Conservation (phyloP, 2,888 invertebrate genomes). For the Macrophya annulata region DNA sequence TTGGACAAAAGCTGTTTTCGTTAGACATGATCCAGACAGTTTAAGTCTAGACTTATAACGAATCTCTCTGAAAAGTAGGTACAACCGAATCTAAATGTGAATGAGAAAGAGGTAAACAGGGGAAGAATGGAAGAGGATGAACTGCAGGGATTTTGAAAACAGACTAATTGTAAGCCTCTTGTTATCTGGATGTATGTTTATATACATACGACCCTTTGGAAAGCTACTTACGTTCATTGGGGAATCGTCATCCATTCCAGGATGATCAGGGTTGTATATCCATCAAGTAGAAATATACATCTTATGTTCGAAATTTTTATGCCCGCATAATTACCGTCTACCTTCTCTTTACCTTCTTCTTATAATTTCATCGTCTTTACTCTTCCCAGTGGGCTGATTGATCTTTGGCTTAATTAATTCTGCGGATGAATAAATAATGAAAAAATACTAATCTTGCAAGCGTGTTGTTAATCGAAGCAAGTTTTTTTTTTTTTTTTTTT, state of each 20-base stretch:
- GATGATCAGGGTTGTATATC: background rate
- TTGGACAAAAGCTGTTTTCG: slow-evolving; percentile 6
- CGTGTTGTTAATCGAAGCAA: background rate
- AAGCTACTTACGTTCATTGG: background rate
- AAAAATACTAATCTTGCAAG: background rate
- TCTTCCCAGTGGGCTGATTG: slow-evolving; percentile 5
- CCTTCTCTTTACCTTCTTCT: background rate
- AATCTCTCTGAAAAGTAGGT: background rate
- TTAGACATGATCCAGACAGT: slow-evolving; percentile 17
- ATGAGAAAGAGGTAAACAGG: background rate
- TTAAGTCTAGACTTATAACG: background rate
- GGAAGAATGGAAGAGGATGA: background rate
- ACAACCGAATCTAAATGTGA: background rate
- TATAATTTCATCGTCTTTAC: slow-evolving; percentile 1
- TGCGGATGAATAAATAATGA: background rate
- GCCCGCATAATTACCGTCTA: slow-evolving; percentile 9
- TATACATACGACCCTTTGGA: background rate
- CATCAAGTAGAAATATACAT: background rate
- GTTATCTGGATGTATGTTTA: background rate
- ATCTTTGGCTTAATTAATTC: slow-evolving; percentile 14
- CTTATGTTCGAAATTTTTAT: background rate
- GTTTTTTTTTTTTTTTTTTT: background rate
- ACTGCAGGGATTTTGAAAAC: background rate
- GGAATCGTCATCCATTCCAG: background rate
- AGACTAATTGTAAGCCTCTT: slow-evolving; percentile 13